Base-by-base conservation (phyloP, 1,140 invertebrate species). In the Bombus huntii region DNA sequence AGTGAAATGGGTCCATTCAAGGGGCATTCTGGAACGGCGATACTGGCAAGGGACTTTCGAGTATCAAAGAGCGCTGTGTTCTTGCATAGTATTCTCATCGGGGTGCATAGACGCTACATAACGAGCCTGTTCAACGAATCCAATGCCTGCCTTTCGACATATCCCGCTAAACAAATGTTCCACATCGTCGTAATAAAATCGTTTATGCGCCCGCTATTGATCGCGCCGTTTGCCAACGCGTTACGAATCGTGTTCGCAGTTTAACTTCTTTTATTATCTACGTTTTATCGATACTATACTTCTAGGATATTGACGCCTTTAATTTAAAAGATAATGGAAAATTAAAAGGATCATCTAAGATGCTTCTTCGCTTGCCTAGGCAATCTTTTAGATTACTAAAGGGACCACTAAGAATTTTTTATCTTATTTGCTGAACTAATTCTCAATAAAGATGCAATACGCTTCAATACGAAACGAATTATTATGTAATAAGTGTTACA, bases 1-100 rank as follows among this genome's bases (percentile, higher is more conserved):
- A 81, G 89, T 44, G 88, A 89, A 90, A 89, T 89, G 88, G 85
- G 85, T 89, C 88, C 89, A 90, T 89, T 90, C 85, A 82, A 87
- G 81, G 89, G 47, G 85, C 89, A 87, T 81, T 89, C 81, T 73
- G 81, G 74, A 18, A 81, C 77, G 80, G 59, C 81, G 77, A 81
- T 81, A 75, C 75, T 34, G 78, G 39, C 83, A 18, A 82, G 76
- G 62, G 76, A 80, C 88, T 87, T 79, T 89, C 31, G 78, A 65
- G 81, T 85, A 89, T 90, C 88, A 90, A 90, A 90, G 89, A 86
- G 81, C 85, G 75, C 74, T 85, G 85, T 90, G 89, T 90, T 89
- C 85, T 85, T 77, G 88, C 81, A 82, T 89, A 87, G 57, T 87
- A 75, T 84, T 89, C 86, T 42, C 89, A 87, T 87, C 88, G 70